Evolutionary conservation across 2,797 vertebrate genomes (phyloP).

Genomic region (Enteromius fasciolatus): DNA sequence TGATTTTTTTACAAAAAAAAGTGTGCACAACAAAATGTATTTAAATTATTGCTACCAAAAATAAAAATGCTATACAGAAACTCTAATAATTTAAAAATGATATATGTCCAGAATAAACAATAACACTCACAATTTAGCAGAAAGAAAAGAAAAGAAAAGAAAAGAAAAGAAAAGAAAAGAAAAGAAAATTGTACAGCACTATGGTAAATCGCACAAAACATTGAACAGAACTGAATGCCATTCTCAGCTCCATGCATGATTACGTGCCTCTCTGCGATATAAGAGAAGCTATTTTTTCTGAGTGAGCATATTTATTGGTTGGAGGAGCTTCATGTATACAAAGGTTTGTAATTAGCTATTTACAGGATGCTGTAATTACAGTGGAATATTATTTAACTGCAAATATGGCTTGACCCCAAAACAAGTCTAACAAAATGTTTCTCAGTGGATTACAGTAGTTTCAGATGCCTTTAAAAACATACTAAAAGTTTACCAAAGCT

Average conservation of each 20-base stretch:
- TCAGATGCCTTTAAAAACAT: no score
- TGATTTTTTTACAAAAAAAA: background rate
- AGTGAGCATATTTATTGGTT: slow-evolving; percentile 59
- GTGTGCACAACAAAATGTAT: background rate
- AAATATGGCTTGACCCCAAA: no score
- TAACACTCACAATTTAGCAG: background rate
- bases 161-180: background rate
- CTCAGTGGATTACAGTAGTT: no score
- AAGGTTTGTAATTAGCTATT: background rate
- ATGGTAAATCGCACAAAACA: slow-evolving; percentile 57
- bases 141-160: background rate
- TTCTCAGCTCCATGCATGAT: slow-evolving; percentile 78
- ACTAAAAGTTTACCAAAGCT: no score
- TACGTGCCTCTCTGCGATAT: slow-evolving; percentile 66
- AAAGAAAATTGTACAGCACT: background rate
- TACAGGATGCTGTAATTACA: background rate
- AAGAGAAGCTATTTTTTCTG: slow-evolving; percentile 65
- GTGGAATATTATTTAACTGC: background rate
- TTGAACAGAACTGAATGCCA: slow-evolving; percentile 75
- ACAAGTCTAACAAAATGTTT: no score
- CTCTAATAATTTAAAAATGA: background rate
- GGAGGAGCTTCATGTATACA: background rate
- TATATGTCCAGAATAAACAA: background rate
- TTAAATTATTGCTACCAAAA: background rate
- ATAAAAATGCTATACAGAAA: no score